Evolutionary conservation across 2,888 invertebrate genomes (phyloP), one percentile per base, ranked within the genome.

Genomic region (Erebia palarica): DNA sequence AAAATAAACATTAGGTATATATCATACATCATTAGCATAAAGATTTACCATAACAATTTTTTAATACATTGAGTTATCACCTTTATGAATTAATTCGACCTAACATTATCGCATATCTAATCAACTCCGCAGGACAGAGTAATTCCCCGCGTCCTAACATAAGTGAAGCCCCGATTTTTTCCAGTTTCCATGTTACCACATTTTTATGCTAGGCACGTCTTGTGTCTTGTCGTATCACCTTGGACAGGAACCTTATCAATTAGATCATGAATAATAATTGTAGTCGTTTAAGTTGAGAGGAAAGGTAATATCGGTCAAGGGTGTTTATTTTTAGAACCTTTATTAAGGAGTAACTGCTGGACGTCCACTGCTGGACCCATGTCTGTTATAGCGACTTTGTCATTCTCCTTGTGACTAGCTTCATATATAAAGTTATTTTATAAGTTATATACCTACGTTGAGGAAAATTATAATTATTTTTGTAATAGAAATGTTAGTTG

Each of bases 271-370:
- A 65, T 65, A 65, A 65, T 65, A 36, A 42, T 53, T 53, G 14
- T 65, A 16, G 55, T 18, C 14, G 16, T 53, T 9, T 21, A 16
- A 13, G 64, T 21, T 36, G 64, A 51, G 63, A 64, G 64, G 51
- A 55, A 65, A 65, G 55, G 47, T 21, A 14, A 65, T 65, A 65
- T 65, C 55, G 65, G 65, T 65, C 65, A 65, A 65, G 65, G 65
- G 18, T 53, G 16, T 53, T 13, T 65, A 65, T 16, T 64, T 49
- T 49, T 64, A 64, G 47, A 60, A 60, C 44, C 42, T 42, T 16
- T 16, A 7, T 16, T n/a, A n/a, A 8, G 53, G 16, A 53, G 16
- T 1, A 16, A 16, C 53, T 4, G 14, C 14, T 51, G 1, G 4
- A 13, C 14, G 14, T 51, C 13, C 13, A 14, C 14, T 1, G 49